These are phyloP conservation scores for Equus quagga DNA, from an alignment of 2,113 vertebrate species.

Conservation along the genomic window DNA sequence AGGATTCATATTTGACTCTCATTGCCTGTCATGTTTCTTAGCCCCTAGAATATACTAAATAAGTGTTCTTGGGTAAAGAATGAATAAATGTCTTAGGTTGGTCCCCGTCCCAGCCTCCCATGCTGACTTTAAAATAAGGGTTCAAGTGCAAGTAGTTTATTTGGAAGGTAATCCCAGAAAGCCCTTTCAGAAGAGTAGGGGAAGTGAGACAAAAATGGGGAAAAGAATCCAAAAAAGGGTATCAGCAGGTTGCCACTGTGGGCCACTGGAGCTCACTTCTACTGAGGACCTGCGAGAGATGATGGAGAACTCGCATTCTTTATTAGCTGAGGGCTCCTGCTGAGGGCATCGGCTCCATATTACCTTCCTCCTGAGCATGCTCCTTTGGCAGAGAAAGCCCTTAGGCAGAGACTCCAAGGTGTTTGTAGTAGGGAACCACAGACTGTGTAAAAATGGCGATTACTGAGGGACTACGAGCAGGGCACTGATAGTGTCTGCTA, in stretches of 20 bases:
- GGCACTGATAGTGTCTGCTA: background rate
- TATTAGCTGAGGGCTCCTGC: background rate
- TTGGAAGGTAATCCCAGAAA: background rate
- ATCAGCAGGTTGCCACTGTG: background rate
- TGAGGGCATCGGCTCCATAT: background rate
- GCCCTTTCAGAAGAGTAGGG: background rate
- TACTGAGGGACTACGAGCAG: background rate
- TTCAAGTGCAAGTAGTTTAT: background rate
- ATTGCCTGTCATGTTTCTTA: background rate
- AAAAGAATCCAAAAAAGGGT: background rate
- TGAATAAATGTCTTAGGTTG: background rate
- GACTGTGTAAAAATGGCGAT: background rate
- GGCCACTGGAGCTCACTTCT: background rate
- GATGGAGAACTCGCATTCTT: background rate
- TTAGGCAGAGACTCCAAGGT: background rate
- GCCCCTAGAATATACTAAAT: background rate
- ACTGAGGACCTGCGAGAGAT: background rate
- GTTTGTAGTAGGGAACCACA: background rate
- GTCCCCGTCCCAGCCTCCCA: background rate
- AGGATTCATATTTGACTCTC: background rate
- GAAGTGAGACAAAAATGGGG: background rate
- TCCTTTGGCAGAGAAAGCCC: background rate
- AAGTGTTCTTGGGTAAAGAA: constrained; percentile 3
- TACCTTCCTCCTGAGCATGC: background rate
- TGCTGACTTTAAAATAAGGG: background rate